Evolutionary conservation across 2,113 vertebrate species (phyloP).

Genomic region (Cynoglossus semilaevis): DNA sequence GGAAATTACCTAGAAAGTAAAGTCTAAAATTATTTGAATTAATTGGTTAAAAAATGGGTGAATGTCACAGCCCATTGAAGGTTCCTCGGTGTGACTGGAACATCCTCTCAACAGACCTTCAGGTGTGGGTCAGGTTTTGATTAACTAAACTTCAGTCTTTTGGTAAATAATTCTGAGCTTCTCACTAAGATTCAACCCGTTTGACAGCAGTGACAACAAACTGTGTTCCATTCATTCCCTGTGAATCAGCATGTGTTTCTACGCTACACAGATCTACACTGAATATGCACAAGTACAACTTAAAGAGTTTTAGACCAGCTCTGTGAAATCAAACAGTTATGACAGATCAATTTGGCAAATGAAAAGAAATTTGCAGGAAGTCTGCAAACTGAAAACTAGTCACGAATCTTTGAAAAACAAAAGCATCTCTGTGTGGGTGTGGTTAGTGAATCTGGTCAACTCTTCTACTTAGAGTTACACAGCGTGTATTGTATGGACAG

Average conservation of each 20-base stretch:
- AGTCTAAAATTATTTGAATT: constrained; percentile 9
- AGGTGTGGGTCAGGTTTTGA: too few relatives aligned
- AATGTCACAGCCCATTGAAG: constrained; percentile 15
- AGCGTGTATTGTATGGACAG: constrained; percentile 4
- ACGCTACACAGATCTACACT: constrained; percentile 27
- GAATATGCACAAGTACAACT: constrained; percentile 14
- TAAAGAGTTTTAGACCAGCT: constrained; percentile 10
- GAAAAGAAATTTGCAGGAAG: constrained; percentile 55
- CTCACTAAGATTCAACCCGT: constrained; percentile 1
- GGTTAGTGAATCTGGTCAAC: constrained; percentile 43
- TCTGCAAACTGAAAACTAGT: constrained; percentile 55
- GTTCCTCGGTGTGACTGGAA: constrained; percentile 15
- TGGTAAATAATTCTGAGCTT: constrained; percentile 2
- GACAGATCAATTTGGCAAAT: constrained; percentile 38
- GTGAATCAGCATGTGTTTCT: neutral
- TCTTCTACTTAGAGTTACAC: constrained; percentile 56
- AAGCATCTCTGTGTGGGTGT: constrained; percentile 10
- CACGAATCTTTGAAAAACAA: constrained; percentile 14
- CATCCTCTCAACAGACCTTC: too few relatives aligned
- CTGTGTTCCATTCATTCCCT: constrained; percentile 25
- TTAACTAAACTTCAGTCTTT: too few relatives aligned
- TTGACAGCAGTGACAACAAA: constrained; percentile 60
- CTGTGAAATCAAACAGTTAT: constrained; percentile 27
- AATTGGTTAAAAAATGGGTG: constrained; percentile 20
- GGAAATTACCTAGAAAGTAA: constrained; percentile 19